Conservation (phyloP, 2,797 vertebrate genomes). For the Anguilla pacifica region DNA sequence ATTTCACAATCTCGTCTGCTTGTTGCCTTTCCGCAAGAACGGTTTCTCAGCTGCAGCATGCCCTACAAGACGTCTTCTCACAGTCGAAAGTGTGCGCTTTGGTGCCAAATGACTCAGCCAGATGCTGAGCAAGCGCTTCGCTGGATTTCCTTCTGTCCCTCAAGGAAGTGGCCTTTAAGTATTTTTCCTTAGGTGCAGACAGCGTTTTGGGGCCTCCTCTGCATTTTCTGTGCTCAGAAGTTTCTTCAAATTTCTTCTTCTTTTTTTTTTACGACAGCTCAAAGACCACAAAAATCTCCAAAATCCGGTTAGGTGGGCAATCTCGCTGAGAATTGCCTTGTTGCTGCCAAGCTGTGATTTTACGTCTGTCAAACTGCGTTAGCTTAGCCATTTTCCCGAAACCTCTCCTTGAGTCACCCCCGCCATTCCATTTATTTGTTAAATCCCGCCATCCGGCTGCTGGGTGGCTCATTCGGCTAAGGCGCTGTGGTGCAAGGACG, state of each 20-base stretch:
- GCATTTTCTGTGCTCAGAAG: not conserved
- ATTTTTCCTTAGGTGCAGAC: slow-evolving; percentile 3
- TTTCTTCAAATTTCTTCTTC: not conserved
- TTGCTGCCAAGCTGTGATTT: not conserved
- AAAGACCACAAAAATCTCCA: not conserved
- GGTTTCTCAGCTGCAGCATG: not conserved
- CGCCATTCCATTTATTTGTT: not conserved
- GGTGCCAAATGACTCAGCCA: not conserved
- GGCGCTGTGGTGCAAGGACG: too few relatives aligned
- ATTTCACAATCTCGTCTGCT: not conserved
- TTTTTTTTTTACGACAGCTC: slow-evolving; percentile 6
- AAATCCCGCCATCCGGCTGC: not conserved
- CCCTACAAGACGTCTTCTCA: not conserved
- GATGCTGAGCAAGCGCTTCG: slow-evolving; percentile 11
- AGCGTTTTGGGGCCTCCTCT: not conserved
- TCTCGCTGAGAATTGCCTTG: not conserved
- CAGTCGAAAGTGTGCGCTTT: not conserved
- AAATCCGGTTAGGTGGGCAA: not conserved
- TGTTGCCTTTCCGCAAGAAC: slow-evolving; percentile 5
- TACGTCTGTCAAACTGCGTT: slow-evolving; percentile 1
- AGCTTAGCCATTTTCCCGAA: not conserved
- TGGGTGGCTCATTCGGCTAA: not conserved
- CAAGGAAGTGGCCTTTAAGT: slow-evolving; percentile 9
- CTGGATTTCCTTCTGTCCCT: slow-evolving; percentile 16
- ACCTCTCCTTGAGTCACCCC: too few relatives aligned